These are phyloP conservation scores for Drosophila atroscutellata DNA, from an alignment of 2,888 invertebrate genomes.

Conservation along the genomic window DNA sequence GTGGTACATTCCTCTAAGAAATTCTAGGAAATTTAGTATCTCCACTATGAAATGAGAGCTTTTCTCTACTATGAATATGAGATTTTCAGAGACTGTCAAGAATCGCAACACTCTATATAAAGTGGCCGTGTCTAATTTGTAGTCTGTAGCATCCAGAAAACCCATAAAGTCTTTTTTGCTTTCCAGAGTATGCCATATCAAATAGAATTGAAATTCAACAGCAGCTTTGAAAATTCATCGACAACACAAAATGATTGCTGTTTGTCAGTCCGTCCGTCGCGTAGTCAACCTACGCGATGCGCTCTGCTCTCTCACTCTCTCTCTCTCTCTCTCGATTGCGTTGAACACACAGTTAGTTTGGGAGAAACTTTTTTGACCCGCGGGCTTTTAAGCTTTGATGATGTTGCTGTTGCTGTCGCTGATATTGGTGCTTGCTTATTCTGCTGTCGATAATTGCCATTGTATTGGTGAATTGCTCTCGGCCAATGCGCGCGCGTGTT, in stretches of 20 bases:
- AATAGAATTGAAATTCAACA: conserved; percentile 39
- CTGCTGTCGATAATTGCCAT: conserved; percentile 64
- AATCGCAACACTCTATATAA: neutral
- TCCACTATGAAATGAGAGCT: neutral
- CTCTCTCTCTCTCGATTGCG: conserved; percentile 13
- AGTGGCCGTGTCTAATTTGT: neutral
- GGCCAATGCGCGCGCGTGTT: neutral
- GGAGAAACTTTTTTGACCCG: conserved; percentile 67
- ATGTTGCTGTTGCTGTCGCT: conserved; percentile 41
- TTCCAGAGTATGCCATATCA: neutral
- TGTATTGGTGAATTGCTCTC: conserved; percentile 61
- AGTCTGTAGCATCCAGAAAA: neutral
- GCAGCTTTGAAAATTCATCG: conserved; percentile 55
- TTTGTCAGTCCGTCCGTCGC: neutral
- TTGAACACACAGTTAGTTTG: conserved; percentile 14
- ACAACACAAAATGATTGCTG: conserved; percentile 59
- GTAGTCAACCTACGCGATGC: conserved; percentile 41
- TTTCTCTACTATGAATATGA: neutral
- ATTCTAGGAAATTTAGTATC: neutral
- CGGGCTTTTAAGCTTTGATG: conserved; percentile 67
- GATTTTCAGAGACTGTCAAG: neutral
- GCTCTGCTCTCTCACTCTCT: conserved; percentile 17
- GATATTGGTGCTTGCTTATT: conserved; percentile 59
- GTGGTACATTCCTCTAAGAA: neutral
- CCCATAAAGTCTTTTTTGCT: neutral